Evolutionary conservation across 1,140 invertebrate species (phyloP).

Genomic region (Zaprionus tsacasi): DNA sequence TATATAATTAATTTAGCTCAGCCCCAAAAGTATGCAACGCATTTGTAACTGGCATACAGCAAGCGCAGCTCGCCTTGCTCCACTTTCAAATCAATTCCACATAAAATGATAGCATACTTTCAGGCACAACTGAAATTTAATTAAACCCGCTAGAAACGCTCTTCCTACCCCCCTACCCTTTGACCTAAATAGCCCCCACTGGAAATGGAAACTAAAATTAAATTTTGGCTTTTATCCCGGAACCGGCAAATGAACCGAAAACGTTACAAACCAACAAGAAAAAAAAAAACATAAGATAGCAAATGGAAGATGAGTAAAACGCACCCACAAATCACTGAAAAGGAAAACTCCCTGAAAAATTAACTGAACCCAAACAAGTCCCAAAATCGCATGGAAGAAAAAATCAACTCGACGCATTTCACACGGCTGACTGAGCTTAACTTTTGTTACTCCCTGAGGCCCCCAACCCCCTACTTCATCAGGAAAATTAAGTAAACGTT

Average conservation of each 20-base stretch:
- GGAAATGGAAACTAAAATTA: conserved; percentile 17
- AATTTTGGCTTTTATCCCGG: conserved; percentile 14
- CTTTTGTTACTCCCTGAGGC: conserved; percentile 50
- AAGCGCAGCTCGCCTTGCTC: not conserved
- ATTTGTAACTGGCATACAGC: not conserved
- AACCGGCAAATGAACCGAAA: conserved; percentile 60
- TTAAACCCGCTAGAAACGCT: not conserved
- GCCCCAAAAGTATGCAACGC: not conserved
- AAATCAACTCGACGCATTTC: conserved; percentile 73
- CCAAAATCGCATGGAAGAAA: conserved; percentile 50
- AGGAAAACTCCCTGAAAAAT: conserved; percentile 45
- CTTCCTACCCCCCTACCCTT: too few relatives aligned
- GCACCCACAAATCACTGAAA: conserved; percentile 54
- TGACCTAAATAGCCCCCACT: not conserved
- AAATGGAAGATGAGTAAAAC: not conserved
- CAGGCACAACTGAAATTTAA: not conserved
- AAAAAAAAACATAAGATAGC: conserved; percentile 2
- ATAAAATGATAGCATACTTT: conserved; percentile 3
- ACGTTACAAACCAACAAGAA: conserved; percentile 29
- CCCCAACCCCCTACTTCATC: not conserved
- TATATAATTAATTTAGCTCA: not conserved
- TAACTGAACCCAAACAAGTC: conserved; percentile 44
- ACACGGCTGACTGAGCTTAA: conserved; percentile 64
- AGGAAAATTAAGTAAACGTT: conserved; percentile 11
- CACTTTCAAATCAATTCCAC: not conserved